Percentiles rank a stretch among this genome's conserved stretches.
Conservation (phyloP, 2,113 vertebrate genomes). For the Sceloporus undulatus region DNA sequence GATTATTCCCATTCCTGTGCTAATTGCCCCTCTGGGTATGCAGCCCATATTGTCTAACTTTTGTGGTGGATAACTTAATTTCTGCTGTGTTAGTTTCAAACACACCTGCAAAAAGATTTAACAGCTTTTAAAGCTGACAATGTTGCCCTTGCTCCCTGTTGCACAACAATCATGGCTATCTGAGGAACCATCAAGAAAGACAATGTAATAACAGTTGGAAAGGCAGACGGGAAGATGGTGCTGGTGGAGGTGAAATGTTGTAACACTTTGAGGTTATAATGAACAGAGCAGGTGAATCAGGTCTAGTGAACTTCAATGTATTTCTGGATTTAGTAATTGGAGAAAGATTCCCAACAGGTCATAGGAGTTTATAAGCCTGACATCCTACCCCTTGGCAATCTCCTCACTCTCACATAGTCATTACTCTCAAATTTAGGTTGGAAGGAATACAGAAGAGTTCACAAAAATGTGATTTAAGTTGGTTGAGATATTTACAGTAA, state of each 20-base stretch:
- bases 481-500: slow-evolving; percentile 35
- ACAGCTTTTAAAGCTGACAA: slow-evolving; percentile 69
- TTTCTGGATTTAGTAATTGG: slow-evolving; percentile 41
- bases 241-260: slow-evolving; percentile 52
- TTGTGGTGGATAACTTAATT: slow-evolving; percentile 70
- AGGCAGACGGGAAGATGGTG: slow-evolving; percentile 33
- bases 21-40: slow-evolving; percentile 72
- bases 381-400: not conserved
- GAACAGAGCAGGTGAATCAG: slow-evolving; percentile 38
- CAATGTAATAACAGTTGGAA: slow-evolving; percentile 73
- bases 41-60: slow-evolving; percentile 66
- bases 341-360: slow-evolving; percentile 16
- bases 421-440: not conserved
- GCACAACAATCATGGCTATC: slow-evolving; percentile 68
- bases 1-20: slow-evolving; percentile 68
- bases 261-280: slow-evolving; percentile 2
- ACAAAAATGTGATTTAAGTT: slow-evolving; percentile 22
- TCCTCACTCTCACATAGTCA: not conserved
- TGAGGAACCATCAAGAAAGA: slow-evolving; percentile 74
- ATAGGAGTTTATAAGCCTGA: not conserved
- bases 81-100: slow-evolving; percentile 72
- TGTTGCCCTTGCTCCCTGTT: slow-evolving; percentile 70
- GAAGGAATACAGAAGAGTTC: not conserved
- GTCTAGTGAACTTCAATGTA: not conserved
- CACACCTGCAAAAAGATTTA: slow-evolving; percentile 80